Evolutionary conservation across 53 echinoderm and acorn worm genomes (phyloP).

Genomic region (Luidia sarsii): DNA sequence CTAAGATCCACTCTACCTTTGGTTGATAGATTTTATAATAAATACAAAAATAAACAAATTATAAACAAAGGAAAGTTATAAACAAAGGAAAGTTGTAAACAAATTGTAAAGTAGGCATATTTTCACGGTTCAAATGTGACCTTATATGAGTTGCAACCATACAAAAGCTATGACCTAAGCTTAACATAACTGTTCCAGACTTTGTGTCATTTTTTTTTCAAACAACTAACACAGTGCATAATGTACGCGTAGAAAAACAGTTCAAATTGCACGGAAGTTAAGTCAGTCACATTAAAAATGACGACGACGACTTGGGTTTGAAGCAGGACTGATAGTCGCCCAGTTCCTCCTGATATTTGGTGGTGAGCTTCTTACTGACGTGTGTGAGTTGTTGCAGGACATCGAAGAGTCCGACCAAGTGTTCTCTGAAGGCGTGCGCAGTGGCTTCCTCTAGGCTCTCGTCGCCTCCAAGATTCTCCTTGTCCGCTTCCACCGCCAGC

Average conservation of each 20-base stretch:
- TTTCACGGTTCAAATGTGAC: too few species aligned
- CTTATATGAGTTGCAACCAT: too few species aligned
- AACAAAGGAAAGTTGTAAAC: too few species aligned
- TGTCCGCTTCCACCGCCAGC: constrained; percentile 19
- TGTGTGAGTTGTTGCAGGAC: constrained; percentile 85
- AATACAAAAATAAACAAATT: too few species aligned
- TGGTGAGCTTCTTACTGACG: constrained; percentile 79
- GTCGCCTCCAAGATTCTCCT: constrained; percentile 37
- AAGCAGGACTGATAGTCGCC: constrained; percentile 86
- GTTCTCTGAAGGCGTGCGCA: constrained; percentile 85
- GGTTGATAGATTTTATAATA: too few species aligned
- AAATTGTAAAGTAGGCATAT: too few species aligned
- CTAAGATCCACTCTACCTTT: too few species aligned
- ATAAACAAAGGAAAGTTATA: too few species aligned
- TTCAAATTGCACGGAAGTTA: too few species aligned
- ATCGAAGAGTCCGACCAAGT: constrained; percentile 80
- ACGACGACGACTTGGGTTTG: constrained; percentile 77
- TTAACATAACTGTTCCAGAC: too few species aligned
- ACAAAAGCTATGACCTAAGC: too few species aligned
- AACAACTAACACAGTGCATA: background rate
- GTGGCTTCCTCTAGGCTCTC: constrained; percentile 68
- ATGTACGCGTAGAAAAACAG: background rate
- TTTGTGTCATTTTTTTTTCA: too few species aligned
- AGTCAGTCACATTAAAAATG: constrained; percentile 45
- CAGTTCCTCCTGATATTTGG: constrained; percentile 81